Evolutionary conservation across 2,888 invertebrate genomes (phyloP), one percentile per base, ranked within the genome.

Genomic region (Drosophila mayaguana): DNA sequence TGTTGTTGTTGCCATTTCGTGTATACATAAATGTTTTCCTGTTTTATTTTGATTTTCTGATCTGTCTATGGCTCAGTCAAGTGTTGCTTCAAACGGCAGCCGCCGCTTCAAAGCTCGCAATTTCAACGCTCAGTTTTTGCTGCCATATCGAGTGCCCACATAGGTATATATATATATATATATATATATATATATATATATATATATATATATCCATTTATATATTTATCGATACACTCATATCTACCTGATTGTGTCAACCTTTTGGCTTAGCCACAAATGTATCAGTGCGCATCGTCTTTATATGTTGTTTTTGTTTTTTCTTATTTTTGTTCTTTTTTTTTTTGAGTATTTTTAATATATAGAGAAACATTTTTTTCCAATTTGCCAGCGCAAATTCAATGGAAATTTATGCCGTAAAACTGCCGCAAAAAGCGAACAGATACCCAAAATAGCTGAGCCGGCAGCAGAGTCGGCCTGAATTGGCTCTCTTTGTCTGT

Each of bases 341-440:
- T 43, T 16, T 50, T 51, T 59, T 28, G 28, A 59, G 45, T 48
- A 14, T 53, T 43, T 56, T 51, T 25, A 54, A 64, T 48, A 64
- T 48, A 61, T 51, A 43, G 46, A 40, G 45, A 28, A 48, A 48
- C 28, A 18, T 46, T 16, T 63, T 62, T 66, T 55, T 18, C 36
- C 55, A 42, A 57, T 36, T 63, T 42, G 64, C 54, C 53, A 56
- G 63, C 46, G 53, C 65, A 77, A 90, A 90, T 91, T 91, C 91
- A 85, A 89, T 81, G 84, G 91, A 91, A 91, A 90, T 89, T 83
- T 87, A 88, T 90, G 88, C 83, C 84, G 74, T 80, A 82, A 84
- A 85, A 83, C 74, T 75, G 75, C 73, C 77, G 60, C 76, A 76
- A 75, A 74, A 81, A 88, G 53, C 59, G 20, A 62, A 50, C 70